phyloP scores from a whole-genome alignment of 2,797 vertebrate genomes.

The Streptopelia turtur region DNA sequence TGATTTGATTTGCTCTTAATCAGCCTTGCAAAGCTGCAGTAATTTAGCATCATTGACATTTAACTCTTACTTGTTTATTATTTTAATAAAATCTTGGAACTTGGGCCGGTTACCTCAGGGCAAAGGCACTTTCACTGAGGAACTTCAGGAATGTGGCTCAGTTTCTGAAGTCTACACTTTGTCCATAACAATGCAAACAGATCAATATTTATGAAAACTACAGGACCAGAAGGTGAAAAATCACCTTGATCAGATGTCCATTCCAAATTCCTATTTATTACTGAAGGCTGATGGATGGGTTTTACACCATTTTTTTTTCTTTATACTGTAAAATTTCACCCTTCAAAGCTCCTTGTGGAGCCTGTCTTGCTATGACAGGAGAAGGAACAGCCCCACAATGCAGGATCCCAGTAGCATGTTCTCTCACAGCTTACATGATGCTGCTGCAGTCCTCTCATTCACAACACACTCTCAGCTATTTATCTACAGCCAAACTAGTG shows the following conservation, averaged over 20 bases:
- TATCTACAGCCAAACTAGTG: background rate
- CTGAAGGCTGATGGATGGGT: background rate
- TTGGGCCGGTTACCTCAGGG: background rate
- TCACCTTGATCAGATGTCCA: background rate
- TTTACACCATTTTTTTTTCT: background rate
- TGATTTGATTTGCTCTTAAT: background rate
- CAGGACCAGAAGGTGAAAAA: background rate
- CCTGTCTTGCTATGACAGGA: no score
- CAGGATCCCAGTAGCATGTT: rapidly evolving
- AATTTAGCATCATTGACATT: background rate
- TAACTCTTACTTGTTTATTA: background rate
- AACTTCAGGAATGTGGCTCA: background rate
- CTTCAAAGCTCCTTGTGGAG: background rate
- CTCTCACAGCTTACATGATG: background rate
- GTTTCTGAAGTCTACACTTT: background rate
- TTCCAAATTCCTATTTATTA: background rate
- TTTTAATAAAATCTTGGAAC: background rate
- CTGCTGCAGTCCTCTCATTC: background rate
- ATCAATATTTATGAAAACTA: background rate
- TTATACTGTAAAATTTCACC: background rate
- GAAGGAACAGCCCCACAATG: rapidly evolving
- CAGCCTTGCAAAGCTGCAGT: background rate
- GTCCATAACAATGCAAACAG: background rate
- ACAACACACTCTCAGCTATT: background rate
- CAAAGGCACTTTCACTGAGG: background rate